A percentile compares a stretch with the other conserved stretches of the same genome.
phyloP scores from a whole-genome alignment of 2,113 vertebrate species.

The Casuarius casuarius region DNA sequence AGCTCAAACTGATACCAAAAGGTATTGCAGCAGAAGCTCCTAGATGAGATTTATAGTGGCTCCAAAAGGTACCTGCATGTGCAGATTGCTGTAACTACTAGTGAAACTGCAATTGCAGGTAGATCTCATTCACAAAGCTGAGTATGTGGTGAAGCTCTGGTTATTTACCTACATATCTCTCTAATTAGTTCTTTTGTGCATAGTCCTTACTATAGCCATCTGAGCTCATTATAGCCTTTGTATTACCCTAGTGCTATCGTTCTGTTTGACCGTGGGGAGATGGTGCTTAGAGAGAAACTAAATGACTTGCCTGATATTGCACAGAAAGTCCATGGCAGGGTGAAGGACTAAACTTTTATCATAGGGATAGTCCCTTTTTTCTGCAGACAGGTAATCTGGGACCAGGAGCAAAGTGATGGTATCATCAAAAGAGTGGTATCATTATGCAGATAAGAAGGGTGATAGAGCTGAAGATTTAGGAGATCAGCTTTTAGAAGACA shows the following conservation, averaged over 20 bases:
- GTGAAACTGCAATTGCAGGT: background rate
- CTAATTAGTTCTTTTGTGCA: background rate
- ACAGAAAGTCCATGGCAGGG: background rate
- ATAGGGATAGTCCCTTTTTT: background rate
- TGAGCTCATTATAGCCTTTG: background rate
- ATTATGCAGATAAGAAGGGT: background rate
- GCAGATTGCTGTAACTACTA: background rate
- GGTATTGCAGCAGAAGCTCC: background rate
- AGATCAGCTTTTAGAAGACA: background rate
- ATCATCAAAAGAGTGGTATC: background rate
- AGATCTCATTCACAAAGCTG: background rate
- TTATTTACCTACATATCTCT: background rate
- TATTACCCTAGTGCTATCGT: background rate
- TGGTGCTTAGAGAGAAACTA: accelerated
- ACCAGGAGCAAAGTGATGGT: background rate
- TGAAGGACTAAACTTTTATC: background rate
- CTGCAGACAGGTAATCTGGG: background rate
- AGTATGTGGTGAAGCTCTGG: background rate
- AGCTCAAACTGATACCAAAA: background rate
- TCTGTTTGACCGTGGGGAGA: background rate
- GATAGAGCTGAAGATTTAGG: background rate
- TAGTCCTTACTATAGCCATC: background rate
- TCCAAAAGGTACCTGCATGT: background rate
- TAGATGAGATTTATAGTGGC: background rate
- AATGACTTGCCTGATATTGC: background rate